Base-by-base conservation (phyloP, 2,113 vertebrate species). In the Taurulus bubalis region DNA sequence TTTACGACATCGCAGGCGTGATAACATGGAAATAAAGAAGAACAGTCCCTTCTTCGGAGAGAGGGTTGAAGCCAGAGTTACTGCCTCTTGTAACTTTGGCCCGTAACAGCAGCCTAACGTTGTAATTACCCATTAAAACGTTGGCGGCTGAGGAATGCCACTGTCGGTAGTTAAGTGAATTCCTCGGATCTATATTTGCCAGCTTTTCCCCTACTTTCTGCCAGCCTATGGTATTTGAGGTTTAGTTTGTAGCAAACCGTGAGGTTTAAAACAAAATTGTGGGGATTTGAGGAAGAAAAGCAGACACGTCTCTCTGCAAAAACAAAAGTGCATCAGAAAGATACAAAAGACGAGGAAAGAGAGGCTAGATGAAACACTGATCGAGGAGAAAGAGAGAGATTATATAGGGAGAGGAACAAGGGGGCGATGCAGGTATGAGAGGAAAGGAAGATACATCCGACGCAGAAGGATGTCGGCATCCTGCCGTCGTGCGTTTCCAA, bases 111-210 rank as follows among this genome's bases (percentile, higher is more conserved):
- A 78, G 77, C 79, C 84, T 72, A 12, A 15, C 30, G 53, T 47
- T 81, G 82, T 81, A 89, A 90, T 88, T 88, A 81, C 56, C 83
- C 77, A 83, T 83, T 87, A 75, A 78, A 80, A 68, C 10, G 53
- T 75, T 87, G 75, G 75, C 78, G 78, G 47, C 67, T 53, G 30
- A 71, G 77, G 79, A 90, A 89, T 82, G 85, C 83, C 56, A 85
- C 75, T 82, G 77, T 89, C 74, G 42, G 79, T 67, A 69, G 63
- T 80, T 72, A 2, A 53, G 55, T 77, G 69, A 77, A 86, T 86
- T 91, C 87, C 82, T 70, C 73, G 60, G 69, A 49, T 68, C 63
- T 88, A 76, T 66, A 87, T 80, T 85, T 86, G 80, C 63, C 73
- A 85, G 28, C 53, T 49, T 80, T 45, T 73, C 72, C 78, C 20